These are phyloP conservation scores for Scaptomyza hsui DNA, from an alignment of 1,140 invertebrate species.

Conservation along the genomic window DNA sequence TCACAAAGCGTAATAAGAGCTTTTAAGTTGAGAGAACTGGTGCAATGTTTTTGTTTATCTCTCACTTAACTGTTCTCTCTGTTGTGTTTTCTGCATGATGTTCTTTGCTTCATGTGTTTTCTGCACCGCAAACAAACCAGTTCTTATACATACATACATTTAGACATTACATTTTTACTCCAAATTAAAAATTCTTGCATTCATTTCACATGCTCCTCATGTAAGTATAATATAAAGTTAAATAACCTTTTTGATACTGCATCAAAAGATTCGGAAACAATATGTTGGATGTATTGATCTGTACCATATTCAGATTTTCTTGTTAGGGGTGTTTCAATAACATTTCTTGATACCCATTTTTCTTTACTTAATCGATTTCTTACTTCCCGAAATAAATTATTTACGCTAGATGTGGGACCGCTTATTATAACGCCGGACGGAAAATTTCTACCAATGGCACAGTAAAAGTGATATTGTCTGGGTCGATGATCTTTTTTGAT, in stretches of 20 bases:
- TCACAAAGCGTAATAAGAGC: background rate
- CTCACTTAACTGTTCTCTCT: no score
- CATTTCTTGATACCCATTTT: constrained; percentile 16
- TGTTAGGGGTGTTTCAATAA: constrained; percentile 5
- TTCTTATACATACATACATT: no score
- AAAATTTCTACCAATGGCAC: background rate
- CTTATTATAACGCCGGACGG: background rate
- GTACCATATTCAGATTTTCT: background rate
- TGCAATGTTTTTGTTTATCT: no score
- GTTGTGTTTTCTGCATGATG: no score
- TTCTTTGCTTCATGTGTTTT: no score
- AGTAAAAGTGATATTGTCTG: constrained; percentile 18
- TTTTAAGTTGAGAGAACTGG: no score
- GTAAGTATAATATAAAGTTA: background rate
- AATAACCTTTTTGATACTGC: background rate
- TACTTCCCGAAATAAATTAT: background rate
- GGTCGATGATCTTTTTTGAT: constrained; percentile 1
- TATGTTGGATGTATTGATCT: constrained; percentile 17
- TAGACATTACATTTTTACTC: no score
- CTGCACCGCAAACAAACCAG: no score
- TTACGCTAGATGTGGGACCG: background rate
- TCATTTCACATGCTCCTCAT: background rate
- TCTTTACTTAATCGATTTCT: constrained; percentile 4
- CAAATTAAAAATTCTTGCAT: no score
- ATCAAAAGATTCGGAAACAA: constrained; percentile 2